Conservation (phyloP, 2,797 vertebrate genomes). For the Streptopelia turtur region DNA sequence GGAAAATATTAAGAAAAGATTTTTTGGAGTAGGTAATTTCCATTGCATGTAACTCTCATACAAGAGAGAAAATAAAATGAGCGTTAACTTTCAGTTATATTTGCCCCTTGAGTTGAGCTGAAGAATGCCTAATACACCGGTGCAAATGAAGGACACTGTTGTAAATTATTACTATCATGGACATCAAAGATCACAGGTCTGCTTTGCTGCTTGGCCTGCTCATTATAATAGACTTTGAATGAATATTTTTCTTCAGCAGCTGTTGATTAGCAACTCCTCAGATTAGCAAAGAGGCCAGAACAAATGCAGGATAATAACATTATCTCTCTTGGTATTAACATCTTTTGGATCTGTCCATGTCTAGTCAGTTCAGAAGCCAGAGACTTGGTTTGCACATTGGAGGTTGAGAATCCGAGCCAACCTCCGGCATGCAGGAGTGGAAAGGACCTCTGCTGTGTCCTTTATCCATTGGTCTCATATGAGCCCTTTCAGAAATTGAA, state of each 20-base stretch:
- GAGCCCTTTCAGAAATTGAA: neutral
- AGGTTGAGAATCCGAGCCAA: neutral
- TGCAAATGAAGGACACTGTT: neutral
- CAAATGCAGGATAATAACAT: neutral
- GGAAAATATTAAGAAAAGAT: conserved; percentile 43
- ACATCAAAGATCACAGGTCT: neutral
- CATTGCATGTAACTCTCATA: accelerated
- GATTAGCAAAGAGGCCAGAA: neutral
- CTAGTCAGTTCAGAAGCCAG: neutral
- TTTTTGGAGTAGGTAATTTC: conserved; percentile 56
- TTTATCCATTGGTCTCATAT: neutral
- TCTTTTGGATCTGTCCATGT: neutral
- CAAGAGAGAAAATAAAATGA: neutral
- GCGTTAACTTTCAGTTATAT: neutral
- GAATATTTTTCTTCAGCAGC: neutral
- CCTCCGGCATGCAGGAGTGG: neutral
- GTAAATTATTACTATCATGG: neutral
- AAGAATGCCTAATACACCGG: neutral
- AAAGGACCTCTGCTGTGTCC: neutral
- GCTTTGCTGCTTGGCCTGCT: neutral
- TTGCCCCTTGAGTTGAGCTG: neutral
- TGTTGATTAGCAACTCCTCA: neutral
- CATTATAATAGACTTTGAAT: neutral
- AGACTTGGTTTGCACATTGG: neutral
- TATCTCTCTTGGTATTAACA: neutral